Evolutionary conservation across 1,140 invertebrate genomes (phyloP).

Genomic region (Apis dorsata): DNA sequence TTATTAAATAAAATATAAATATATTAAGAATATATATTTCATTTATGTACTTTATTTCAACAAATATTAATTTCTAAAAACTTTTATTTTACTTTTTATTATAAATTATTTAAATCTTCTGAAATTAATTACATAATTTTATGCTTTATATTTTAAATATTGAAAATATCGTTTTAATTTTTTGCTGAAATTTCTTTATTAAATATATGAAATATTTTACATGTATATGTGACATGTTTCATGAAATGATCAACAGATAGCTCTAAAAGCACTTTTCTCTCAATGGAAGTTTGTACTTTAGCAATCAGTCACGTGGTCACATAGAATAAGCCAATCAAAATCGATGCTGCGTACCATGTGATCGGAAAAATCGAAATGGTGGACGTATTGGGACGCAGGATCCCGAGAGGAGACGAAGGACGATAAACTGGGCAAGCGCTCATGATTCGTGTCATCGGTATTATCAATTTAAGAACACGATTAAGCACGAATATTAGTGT

Average conservation of each 20-base stretch:
- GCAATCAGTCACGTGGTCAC: slow-evolving; percentile 51
- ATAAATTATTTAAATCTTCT: background rate
- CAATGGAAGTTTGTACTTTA: slow-evolving; percentile 46
- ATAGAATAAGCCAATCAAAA: slow-evolving; percentile 38
- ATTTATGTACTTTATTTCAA: background rate
- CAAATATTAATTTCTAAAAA: background rate
- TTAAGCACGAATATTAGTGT: slow-evolving; percentile 21
- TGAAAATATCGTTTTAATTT: background rate
- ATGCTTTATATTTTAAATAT: background rate
- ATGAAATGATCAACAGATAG: slow-evolving; percentile 31
- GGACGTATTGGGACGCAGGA: slow-evolving; percentile 78
- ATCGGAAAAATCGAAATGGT: slow-evolving; percentile 77
- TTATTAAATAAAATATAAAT: no score
- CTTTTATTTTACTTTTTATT: background rate
- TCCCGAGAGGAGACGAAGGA: slow-evolving; percentile 75
- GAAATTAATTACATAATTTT: background rate
- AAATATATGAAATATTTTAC: background rate
- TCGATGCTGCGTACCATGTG: slow-evolving; percentile 65
- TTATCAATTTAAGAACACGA: slow-evolving; percentile 43
- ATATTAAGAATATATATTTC: background rate
- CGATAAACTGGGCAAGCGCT: slow-evolving; percentile 73
- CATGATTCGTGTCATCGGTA: slow-evolving; percentile 64
- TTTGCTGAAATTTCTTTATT: background rate
- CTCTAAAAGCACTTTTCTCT: slow-evolving; percentile 31
- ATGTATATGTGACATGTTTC: slow-evolving; percentile 1